Evolutionary conservation across 1,140 invertebrate genomes (phyloP), one percentile per base, ranked within the genome.

Genomic region (Coenobita brevimanus): DNA sequence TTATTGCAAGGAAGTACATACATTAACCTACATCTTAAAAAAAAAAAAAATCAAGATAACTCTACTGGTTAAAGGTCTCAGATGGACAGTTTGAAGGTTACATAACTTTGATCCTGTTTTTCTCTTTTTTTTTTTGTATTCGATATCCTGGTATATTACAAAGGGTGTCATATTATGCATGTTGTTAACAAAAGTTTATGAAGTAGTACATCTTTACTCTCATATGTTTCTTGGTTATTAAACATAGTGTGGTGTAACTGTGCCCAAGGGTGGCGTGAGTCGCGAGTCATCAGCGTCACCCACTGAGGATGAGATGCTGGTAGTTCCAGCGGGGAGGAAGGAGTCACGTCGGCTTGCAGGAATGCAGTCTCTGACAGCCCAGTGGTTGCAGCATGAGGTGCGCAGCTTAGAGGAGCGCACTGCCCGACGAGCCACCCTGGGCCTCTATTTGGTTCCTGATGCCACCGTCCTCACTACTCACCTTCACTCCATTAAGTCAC

Each of bases 381-480:
- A 96, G 13, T 95, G 96, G 94, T 91, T 96, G 2, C 95, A 95
- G 90, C 95, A 95, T 8, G 95, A 97, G 92, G 95, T 96, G 3
- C 93, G 94, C 76, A 94, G 95, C 76, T 91, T 96, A 67, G 96
- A 96, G 92, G 94, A 92, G 67, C 93, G 93, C 90, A 91, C 82
- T 21, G 85, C 75, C 38, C 83, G 41, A 15, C 41, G 82, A n/a
- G 84, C 71, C 27, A 91, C 87, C n/a, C 89, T 90, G 10, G 87
- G 84, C 24, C 43, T 87, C 24, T 87, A 89, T 54, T 75, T 90
- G n/a, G 88, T 87, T 50, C 84, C 84, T 17, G 83, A 93, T 71
- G 90, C 82, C 33, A 76, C 80, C 27, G 89, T 87, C n/a, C 82
- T 87, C 41, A 79, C 83, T 8, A 90, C 81, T 41, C 82, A 90